phyloP scores from a whole-genome alignment of 2,797 vertebrate genomes.

The Basileuterus tristriatus region DNA sequence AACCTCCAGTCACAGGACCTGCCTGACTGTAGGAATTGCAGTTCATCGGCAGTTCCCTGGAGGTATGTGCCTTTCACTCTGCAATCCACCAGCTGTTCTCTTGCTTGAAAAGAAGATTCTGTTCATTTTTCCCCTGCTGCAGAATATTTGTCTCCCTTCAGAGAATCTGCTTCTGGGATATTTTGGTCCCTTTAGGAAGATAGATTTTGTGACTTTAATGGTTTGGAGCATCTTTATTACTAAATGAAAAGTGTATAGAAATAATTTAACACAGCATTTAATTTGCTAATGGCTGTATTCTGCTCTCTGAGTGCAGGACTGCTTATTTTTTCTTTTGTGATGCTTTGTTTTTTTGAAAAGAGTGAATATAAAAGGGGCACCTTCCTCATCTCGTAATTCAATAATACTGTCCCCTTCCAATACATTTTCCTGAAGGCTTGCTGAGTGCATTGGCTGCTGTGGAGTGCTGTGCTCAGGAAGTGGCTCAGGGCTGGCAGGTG shows the following conservation, averaged over 20 bases:
- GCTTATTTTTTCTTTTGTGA: background rate
- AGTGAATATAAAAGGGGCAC: background rate
- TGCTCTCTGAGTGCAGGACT: background rate
- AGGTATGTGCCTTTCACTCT: constrained; percentile 48
- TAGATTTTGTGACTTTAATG: background rate
- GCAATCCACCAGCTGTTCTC: constrained; percentile 12
- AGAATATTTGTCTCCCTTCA: background rate
- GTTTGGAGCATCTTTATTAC: background rate
- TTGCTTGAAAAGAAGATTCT: background rate
- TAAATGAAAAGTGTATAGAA: background rate
- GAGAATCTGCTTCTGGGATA: background rate
- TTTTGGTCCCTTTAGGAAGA: background rate
- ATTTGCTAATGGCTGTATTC: background rate
- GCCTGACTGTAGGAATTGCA: background rate
- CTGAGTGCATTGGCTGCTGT: background rate
- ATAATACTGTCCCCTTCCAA: background rate
- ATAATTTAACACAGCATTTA: background rate
- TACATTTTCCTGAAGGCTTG: background rate
- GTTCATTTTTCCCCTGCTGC: background rate
- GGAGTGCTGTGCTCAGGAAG: background rate
- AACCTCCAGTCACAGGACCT: background rate
- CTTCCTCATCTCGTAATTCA: background rate
- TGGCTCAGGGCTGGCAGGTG: constrained; percentile 29
- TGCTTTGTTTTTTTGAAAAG: background rate
- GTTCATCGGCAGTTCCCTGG: constrained; percentile 12